Conservation (phyloP, 2,113 vertebrate species). For the Gavialis gangeticus region DNA sequence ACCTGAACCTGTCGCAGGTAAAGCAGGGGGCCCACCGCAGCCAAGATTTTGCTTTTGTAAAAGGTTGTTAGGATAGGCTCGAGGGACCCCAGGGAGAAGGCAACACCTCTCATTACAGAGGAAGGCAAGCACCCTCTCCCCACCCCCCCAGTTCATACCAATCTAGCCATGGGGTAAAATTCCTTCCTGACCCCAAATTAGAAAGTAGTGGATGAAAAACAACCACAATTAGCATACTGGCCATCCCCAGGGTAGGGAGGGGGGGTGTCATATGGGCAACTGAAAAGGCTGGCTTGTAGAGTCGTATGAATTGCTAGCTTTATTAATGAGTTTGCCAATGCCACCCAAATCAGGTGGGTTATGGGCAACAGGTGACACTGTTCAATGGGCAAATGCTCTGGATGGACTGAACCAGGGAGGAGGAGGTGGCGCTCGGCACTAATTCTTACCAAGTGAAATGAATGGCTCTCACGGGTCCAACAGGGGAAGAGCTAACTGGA, state of each 20-base stretch:
- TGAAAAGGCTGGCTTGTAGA: slow-evolving; percentile 22
- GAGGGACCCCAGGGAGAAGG: no score
- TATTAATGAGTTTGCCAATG: slow-evolving; percentile 29
- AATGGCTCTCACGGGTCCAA: accelerated
- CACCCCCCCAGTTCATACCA: accelerated
- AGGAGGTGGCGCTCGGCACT: neutral
- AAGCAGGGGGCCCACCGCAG: no score
- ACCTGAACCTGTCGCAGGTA: no score
- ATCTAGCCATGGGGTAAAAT: neutral
- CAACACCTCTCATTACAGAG: no score
- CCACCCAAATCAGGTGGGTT: neutral
- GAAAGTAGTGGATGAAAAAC: neutral
- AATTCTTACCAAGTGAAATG: neutral
- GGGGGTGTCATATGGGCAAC: neutral
- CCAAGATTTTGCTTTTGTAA: no score
- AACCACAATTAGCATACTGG: neutral
- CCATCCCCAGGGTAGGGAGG: neutral
- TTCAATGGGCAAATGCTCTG: neutral
- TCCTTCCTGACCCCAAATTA: neutral
- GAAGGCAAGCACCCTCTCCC: no score
- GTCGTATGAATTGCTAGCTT: neutral
- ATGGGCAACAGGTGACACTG: accelerated
- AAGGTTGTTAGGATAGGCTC: no score
- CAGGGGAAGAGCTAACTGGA: neutral
- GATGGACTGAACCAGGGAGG: accelerated